Conservation (phyloP, 37 sponge, comb jelly and placozoan species). For the Beroe ovata region DNA sequence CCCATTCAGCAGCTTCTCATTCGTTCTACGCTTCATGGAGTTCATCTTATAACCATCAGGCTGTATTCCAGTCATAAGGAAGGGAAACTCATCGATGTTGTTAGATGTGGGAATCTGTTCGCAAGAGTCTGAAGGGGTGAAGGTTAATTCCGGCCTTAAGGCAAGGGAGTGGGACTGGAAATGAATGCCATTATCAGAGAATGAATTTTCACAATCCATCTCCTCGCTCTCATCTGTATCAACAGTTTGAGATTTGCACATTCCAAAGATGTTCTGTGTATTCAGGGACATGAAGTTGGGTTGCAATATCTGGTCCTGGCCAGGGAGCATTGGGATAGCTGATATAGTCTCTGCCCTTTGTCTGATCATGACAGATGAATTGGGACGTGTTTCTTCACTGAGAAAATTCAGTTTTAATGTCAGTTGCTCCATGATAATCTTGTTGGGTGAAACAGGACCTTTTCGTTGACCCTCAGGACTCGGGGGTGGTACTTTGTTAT, state of each 20-base stretch:
- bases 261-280: not conserved
- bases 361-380: not conserved
- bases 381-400: not conserved
- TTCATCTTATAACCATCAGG: conserved; percentile 40
- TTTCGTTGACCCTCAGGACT: conserved; percentile 22
- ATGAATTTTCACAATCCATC: conserved; percentile 36
- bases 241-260: not conserved
- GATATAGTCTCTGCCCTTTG: conserved; percentile 39
- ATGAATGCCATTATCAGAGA: not conserved
- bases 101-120: not conserved
- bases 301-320: not conserved
- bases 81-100: conserved; percentile 3
- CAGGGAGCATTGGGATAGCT: not conserved
- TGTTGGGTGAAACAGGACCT: not conserved
- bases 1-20: conserved; percentile 1
- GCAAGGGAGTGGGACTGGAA: not conserved
- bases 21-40: conserved; percentile 38
- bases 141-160: conserved; percentile 5
- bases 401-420: not conserved
- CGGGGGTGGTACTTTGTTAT: conserved; percentile 26
- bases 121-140: not conserved
- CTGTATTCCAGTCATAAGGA: conserved; percentile 45
- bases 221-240: conserved; percentile 14
- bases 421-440: conserved; percentile 22
- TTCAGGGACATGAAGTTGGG: conserved; percentile 41